phyloP scores from a whole-genome alignment of 2,113 vertebrate genomes.

The Bos javanicus region DNA sequence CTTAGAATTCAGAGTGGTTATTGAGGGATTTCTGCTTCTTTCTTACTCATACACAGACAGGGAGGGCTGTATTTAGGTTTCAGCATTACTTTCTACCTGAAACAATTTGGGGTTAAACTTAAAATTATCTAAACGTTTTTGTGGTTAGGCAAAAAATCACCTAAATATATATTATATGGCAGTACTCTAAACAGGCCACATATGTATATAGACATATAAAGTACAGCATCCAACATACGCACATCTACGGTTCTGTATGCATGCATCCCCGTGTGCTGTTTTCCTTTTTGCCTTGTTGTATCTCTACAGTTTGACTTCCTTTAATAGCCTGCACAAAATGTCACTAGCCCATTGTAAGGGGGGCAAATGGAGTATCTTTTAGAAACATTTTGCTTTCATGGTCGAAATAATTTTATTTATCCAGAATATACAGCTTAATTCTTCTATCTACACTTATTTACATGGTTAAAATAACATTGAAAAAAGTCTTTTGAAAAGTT shows the following conservation, averaged over 20 bases:
- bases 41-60: background rate
- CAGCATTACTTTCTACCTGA: conserved; percentile 48
- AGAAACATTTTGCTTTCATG: conserved; percentile 69
- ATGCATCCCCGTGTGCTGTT: background rate
- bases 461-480: conserved; percentile 86
- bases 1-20: conserved; percentile 65
- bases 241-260: background rate
- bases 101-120: conserved; percentile 46
- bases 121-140: conserved; percentile 26
- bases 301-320: conserved; percentile 12
- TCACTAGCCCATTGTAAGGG: background rate
- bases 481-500: conserved; percentile 89
- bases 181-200: conserved; percentile 11
- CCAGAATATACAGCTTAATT: conserved; percentile 92
- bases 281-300: background rate
- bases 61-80: background rate
- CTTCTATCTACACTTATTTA: conserved; percentile 92
- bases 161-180: background rate
- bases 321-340: background rate
- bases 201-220: background rate
- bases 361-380: background rate
- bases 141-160: conserved; percentile 9
- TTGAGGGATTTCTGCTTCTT: conserved; percentile 53
- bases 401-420: conserved; percentile 92
- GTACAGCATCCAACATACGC: background rate